Conservation (phyloP, 2,888 invertebrate genomes). For the Parnassius mnemosyne region DNA sequence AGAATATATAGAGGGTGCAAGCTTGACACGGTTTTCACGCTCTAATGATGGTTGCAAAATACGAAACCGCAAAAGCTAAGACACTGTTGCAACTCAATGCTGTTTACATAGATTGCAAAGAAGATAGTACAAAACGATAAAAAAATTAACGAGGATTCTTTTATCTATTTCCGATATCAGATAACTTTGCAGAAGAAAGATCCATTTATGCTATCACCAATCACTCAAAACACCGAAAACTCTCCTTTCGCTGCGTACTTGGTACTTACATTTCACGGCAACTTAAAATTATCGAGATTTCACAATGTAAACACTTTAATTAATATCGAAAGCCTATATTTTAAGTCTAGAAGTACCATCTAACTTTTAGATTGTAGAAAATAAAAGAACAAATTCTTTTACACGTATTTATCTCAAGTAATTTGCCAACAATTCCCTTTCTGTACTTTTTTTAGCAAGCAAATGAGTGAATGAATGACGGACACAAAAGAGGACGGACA, state of each 20-base stretch:
- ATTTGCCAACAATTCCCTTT: conserved; percentile 76
- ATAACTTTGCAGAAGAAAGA: conserved; percentile 59
- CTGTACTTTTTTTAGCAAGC: conserved; percentile 66
- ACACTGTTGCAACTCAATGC: conserved; percentile 48
- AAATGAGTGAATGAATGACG: conserved; percentile 63
- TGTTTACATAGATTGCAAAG: conserved; percentile 39
- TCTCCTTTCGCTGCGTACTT: conserved; percentile 60
- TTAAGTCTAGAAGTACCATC: conserved; percentile 36
- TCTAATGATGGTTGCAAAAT: conserved; percentile 76
- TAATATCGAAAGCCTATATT: conserved; percentile 46
- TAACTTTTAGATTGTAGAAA: conserved; percentile 38
- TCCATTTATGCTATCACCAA: conserved; percentile 53
- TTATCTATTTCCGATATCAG: conserved; percentile 43
- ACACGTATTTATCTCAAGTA: conserved; percentile 66
- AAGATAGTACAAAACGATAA: conserved; percentile 35
- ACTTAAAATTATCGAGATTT: conserved; percentile 50
- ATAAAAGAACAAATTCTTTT: conserved; percentile 54
- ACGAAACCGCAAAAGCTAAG: conserved; percentile 47
- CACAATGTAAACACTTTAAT: conserved; percentile 73
- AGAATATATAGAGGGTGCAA: conserved; percentile 48
- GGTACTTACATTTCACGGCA: conserved; percentile 55
- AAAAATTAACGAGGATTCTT: conserved; percentile 38
- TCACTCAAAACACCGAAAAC: conserved; percentile 49
- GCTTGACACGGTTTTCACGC: conserved; percentile 77
- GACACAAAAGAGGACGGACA: conserved; percentile 47